Evolutionary conservation across 2,888 invertebrate species (phyloP), one percentile per base, ranked within the genome.

Genomic region (Herminia tarsipennalis): DNA sequence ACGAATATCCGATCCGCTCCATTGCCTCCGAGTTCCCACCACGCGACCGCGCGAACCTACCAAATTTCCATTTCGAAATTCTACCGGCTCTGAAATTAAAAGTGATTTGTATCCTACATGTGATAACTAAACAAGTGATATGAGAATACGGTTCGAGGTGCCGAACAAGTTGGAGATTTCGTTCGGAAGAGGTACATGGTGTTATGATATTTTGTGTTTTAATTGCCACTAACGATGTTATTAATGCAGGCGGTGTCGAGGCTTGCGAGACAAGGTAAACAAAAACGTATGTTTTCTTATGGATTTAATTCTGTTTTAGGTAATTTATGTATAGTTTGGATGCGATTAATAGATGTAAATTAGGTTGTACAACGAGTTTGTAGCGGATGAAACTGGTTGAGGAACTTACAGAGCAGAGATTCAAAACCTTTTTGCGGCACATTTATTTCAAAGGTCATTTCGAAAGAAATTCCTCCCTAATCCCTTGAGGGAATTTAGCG

Each of bases 151-250:
- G 45, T 91, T 88, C 67, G 90, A 91, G 77, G 91, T 89, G 81
- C 91, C 91, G 48, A 91, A 91, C 70, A 90, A 86, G 71, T 88
- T 91, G 89, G 91, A 91, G 85, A 90, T 91, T 68, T 76, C 81
- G 66, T 89, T 91, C 60, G 87, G 87, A 70, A 81, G 83, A 84
- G 87, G 86, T 82, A 77, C 58, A 65, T 30, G 34, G 71, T 72
- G 70, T 73, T 74, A 68, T 66, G 54, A 55, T 74, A 65, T 68
- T 65, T 66, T 63, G 61, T 57, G 62, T 34, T 56, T 44, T 57
- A 43, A 35, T 51, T 49, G 27, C 40, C 17, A 27, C 33, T 56
- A 34, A 43, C 30, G 38, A 65, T 62, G 58, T 43, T 65, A 27
- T 36, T 65, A 50, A 66, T 65, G 42, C 66, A 64, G 25, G 43